A percentile compares a stretch with the other conserved stretches of the same genome.
These are phyloP conservation scores for Eunapius fragilis DNA, from an alignment of 37 sponge, comb jelly and placozoan species.

Conservation along the genomic window DNA sequence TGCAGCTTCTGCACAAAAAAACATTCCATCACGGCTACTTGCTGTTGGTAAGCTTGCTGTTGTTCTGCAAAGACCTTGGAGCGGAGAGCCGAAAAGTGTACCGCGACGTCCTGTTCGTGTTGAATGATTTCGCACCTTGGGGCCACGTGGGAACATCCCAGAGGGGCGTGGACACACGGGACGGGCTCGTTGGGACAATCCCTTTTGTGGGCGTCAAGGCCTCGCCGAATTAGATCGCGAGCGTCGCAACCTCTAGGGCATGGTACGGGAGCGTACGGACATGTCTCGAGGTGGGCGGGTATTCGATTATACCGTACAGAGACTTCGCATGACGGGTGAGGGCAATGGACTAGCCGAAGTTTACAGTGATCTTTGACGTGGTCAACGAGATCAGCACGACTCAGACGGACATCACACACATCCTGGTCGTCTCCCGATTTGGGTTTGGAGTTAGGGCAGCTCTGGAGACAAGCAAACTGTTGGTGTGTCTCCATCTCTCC, in stretches of 20 bases:
- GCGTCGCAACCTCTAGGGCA: background rate
- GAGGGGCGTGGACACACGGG: background rate
- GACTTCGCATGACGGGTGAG: background rate
- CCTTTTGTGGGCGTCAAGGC: background rate
- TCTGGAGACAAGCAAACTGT: background rate
- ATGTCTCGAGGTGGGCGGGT: background rate
- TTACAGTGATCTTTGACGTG: background rate
- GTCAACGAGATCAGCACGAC: background rate
- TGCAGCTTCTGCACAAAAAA: background rate
- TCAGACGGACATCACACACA: background rate
- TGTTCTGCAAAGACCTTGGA: background rate
- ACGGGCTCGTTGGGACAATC: background rate
- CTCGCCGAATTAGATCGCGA: background rate
- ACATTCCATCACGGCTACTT: background rate
- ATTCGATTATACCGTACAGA: background rate
- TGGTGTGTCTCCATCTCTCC: background rate
- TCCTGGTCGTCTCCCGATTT: background rate
- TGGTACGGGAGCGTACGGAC: background rate
- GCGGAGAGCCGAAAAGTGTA: background rate
- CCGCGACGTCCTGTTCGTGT: background rate
- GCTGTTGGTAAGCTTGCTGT: background rate
- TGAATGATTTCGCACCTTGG: background rate
- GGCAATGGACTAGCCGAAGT: background rate
- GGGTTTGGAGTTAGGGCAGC: background rate
- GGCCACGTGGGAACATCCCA: background rate